A percentile compares a stretch with the other conserved stretches of the same genome.
These are phyloP conservation scores for Silurus glanis DNA, from an alignment of 2,113 vertebrate genomes.

Conservation along the genomic window DNA sequence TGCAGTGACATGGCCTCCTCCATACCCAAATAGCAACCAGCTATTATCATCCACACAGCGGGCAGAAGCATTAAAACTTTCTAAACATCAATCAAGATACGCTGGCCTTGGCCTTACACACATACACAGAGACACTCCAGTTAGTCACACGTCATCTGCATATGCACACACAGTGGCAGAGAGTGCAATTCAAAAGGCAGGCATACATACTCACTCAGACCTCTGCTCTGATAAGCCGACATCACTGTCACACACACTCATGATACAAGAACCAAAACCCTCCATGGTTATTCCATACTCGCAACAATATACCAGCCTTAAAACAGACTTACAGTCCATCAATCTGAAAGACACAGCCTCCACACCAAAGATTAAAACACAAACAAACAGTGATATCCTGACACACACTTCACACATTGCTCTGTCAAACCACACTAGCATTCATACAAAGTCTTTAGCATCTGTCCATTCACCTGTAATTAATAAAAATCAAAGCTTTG, in stretches of 20 bases:
- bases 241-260: slow-evolving; percentile 25
- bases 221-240: neutral
- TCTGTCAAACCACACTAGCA: slow-evolving; percentile 13
- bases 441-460: slow-evolving; percentile 6
- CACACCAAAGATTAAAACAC: slow-evolving; percentile 18
- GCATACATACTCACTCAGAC: neutral
- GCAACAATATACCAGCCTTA: slow-evolving; percentile 12
- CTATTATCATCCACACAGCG: slow-evolving; percentile 49
- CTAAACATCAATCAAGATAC: slow-evolving; percentile 53
- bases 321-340: slow-evolving; percentile 11
- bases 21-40: slow-evolving; percentile 50
- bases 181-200: slow-evolving; percentile 35
- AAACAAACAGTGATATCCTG: neutral
- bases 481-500: slow-evolving; percentile 28
- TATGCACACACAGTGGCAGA: slow-evolving; percentile 7
- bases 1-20: slow-evolving; percentile 30
- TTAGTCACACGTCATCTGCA: slow-evolving; percentile 35
- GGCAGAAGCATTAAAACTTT: slow-evolving; percentile 48
- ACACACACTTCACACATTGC: neutral
- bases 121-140: slow-evolving; percentile 25
- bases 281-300: neutral
- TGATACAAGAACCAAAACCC: slow-evolving; percentile 1
- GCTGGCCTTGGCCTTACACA: slow-evolving; percentile 23
- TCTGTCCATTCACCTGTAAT: slow-evolving; percentile 17
- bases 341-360: slow-evolving; percentile 8